Percentiles rank a stretch among this genome's conserved stretches.
These are phyloP conservation scores for Schizopygopsis pylzovi DNA, from an alignment of 2,797 vertebrate genomes.

Conservation along the genomic window DNA sequence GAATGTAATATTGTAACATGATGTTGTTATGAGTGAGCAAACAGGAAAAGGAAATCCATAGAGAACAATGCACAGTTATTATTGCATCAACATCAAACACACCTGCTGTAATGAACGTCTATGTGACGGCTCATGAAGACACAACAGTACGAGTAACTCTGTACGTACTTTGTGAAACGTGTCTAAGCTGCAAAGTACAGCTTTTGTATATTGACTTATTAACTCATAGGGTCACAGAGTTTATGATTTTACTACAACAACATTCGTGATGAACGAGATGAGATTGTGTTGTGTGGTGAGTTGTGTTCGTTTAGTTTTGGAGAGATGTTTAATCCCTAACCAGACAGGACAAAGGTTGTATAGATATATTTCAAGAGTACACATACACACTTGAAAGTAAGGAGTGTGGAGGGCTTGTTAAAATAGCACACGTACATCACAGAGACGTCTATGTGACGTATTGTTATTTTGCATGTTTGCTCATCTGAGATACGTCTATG, in stretches of 20 bases:
- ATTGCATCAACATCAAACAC: not conserved
- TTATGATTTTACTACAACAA: too few relatives aligned
- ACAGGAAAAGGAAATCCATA: not conserved
- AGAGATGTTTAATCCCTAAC: not conserved
- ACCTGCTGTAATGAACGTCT: not conserved
- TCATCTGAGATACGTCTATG: too few relatives aligned
- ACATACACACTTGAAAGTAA: not conserved
- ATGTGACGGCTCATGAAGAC: not conserved
- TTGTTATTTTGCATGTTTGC: too few relatives aligned
- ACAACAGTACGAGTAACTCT: not conserved
- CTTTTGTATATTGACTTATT: not conserved
- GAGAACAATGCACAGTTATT: not conserved
- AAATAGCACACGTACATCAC: not conserved
- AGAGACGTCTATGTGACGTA: not conserved
- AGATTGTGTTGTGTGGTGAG: conserved; percentile 1
- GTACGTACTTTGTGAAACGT: not conserved
- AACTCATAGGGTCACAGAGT: not conserved
- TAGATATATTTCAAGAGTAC: not conserved
- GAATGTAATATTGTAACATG: not conserved
- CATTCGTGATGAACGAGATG: not conserved
- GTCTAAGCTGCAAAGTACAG: not conserved
- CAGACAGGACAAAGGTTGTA: conserved; percentile 22
- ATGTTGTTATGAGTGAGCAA: not conserved
- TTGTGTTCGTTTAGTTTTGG: not conserved
- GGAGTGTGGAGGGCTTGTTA: not conserved